Evolutionary conservation across 1,140 invertebrate species (phyloP), one percentile per base, ranked within the genome.

Genomic region (Monochamus saltuarius): DNA sequence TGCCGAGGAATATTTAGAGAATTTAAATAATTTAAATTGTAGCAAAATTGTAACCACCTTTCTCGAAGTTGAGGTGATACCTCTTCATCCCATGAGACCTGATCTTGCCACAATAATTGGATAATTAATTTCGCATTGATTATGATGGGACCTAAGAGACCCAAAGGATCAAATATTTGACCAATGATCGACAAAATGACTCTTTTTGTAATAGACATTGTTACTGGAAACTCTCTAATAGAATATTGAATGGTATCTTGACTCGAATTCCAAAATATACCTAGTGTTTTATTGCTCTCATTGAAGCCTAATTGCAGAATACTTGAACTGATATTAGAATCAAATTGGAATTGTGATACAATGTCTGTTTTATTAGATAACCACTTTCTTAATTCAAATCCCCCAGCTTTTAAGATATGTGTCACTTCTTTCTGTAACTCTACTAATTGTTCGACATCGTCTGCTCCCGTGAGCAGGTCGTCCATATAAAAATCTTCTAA

Each of bases 401-500:
- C 43, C 2, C 29, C 22, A 13, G 36, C 13, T 11, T 13, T n/a
- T 6, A 57, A 13, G n/a, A 49, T 49, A 13, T 34, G 13, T 7
- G 43, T 17, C 1, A 71, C 51, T 35, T 72, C 56, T 7, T 62
- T 46, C 34, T 59, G 46, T 4, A 71, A 8, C 38, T 59, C 13
- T 53, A 64, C 55, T 8, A 59, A 60, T 29, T 62, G 29, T 54
- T 68, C 59, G 9, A 58, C 34, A 13, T 14, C 57, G 50, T 72
- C 52, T 16, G 64, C 71, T 17, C 76, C 76, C 11, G 69, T 67
- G 7, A 79, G 49, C 7, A 75, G 22, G 55, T 81, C 75, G 43
- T 80, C 77, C 0, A 79, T 70, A 56, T 78, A 80, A 49, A 75
- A 75, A 62, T 77, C 72, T 36, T 59, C 50, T 35, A n/a, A 7